Percentiles rank a stretch among this genome's conserved stretches.
These are phyloP conservation scores for Lepus americanus DNA, from an alignment of 2,113 vertebrate species.

Conservation along the genomic window DNA sequence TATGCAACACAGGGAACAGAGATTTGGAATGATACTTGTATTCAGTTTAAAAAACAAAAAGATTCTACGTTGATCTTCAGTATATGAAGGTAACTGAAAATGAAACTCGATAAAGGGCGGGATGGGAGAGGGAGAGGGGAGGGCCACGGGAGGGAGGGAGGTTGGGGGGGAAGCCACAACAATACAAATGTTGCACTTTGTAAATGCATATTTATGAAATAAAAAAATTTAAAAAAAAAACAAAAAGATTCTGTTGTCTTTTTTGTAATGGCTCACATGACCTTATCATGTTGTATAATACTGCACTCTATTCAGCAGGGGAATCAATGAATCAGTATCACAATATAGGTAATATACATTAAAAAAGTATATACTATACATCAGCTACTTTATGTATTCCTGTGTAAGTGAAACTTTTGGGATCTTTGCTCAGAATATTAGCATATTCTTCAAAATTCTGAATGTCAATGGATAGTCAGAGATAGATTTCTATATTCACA, in stretches of 20 bases:
- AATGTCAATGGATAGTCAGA: not conserved
- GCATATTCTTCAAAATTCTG: slow-evolving; percentile 2
- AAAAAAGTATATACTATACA: not conserved
- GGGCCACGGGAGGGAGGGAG: too few relatives aligned
- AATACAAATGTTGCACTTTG: too few relatives aligned
- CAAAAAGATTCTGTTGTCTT: not conserved
- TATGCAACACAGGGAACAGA: not conserved
- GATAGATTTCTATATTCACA: not conserved
- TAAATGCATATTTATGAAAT: too few relatives aligned
- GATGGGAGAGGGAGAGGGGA: too few relatives aligned
- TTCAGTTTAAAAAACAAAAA: not conserved
- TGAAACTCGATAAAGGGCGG: too few relatives aligned
- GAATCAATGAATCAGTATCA: not conserved
- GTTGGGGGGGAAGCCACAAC: too few relatives aligned
- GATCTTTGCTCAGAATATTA: slow-evolving; percentile 6
- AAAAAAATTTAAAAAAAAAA: not conserved
- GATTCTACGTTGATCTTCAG: not conserved
- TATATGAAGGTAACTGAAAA: too few relatives aligned
- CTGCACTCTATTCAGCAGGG: not conserved
- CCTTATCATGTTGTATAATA: not conserved
- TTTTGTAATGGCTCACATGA: not conserved
- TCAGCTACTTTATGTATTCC: not conserved
- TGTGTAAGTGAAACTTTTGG: not conserved
- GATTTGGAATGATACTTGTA: not conserved
- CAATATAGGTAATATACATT: not conserved